Base-by-base conservation (phyloP, 1,140 invertebrate genomes). In the Leptinotarsa lineolata region DNA sequence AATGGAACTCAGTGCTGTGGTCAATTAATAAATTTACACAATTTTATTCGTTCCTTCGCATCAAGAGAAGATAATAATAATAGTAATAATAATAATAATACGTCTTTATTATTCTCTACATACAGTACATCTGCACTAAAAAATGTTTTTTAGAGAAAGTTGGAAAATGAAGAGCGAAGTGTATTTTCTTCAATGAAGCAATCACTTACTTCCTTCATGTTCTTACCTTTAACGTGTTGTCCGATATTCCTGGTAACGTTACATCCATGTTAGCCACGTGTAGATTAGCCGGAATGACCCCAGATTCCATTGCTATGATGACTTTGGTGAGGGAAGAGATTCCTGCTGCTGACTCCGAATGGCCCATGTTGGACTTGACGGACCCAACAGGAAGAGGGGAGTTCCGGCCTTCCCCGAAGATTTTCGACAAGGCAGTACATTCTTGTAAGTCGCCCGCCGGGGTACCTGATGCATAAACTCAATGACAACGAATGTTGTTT, bases 341-440 rank as follows among this genome's bases (percentile, higher is more conserved):
- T 72, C 95, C 95, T 60, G 95, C 95, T 3, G 93, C 93, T 12
- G 94, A 91, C 84, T 98, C 97, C 1, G 93, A 89, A 83, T 98
- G 97, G 0, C 97, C 97, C 80, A 97, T 88, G 84, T 97, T 98
- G 0, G 95, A 95, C 82, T 98, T 98, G 1, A 96, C 88, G 0
- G 95, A 94, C 2, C 96, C 96, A 76, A 98, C 92, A 45, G 88
- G 84, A 0, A 98, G 85, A 0, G 96, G 93, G 2, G 84, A 86
- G 30, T 8, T 11, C 2, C 30, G 30, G 30, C 30, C 8, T 2
- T 39, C 11, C 30, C 30, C 30, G 30, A 39, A 39, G 30, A 39
- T 39, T 39, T 39, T 39, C 30, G 30, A 39, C 30, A 39, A 2
- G 30, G 30, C 0, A 59, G 16, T 89, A 2, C 95, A 83, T 86